phyloP scores from a whole-genome alignment of 2,113 vertebrate genomes.

The Delphinapterus leucas region DNA sequence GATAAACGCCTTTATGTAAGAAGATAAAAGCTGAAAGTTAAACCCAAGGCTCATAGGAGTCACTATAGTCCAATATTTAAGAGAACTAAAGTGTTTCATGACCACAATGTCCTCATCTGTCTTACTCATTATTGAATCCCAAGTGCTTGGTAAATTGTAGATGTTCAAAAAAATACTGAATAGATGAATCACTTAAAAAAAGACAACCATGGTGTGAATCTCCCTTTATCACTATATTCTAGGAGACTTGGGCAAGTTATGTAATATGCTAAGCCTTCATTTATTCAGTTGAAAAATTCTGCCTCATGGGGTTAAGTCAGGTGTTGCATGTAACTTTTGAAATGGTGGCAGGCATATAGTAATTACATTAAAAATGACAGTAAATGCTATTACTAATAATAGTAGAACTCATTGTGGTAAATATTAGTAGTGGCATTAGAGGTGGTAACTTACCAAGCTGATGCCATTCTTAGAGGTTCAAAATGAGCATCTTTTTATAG shows the following conservation, averaged over 20 bases:
- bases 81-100: neutral
- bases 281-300: neutral
- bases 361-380: neutral
- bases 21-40: neutral
- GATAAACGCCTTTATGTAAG: neutral
- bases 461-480: neutral
- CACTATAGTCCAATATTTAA: neutral
- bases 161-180: neutral
- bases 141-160: neutral
- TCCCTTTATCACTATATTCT: neutral
- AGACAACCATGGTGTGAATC: neutral
- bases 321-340: neutral
- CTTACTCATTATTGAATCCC: neutral
- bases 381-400: neutral
- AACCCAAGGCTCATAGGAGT: neutral
- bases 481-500: neutral
- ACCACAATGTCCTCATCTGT: neutral
- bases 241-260: neutral
- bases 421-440: neutral
- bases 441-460: neutral
- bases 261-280: neutral
- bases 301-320: neutral
- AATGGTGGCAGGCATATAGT: neutral
- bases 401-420: neutral
- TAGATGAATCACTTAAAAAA: neutral